These are phyloP conservation scores for Hypomesus transpacificus DNA, from an alignment of 2,113 vertebrate genomes.

Conservation along the genomic window DNA sequence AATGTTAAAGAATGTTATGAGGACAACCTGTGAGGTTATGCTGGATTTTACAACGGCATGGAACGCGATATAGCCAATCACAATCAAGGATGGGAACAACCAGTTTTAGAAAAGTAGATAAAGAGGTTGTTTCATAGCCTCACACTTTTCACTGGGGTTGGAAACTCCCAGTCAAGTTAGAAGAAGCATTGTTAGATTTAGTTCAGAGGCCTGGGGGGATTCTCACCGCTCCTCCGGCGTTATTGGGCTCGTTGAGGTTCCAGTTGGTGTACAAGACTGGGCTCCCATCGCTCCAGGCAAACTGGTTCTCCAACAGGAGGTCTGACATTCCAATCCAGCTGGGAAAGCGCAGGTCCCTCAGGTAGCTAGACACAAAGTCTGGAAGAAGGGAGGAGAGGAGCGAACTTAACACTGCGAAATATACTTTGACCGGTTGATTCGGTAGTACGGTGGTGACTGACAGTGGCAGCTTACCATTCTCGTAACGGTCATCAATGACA, in stretches of 20 bases:
- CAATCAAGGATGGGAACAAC: no score
- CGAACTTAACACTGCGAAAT: not conserved
- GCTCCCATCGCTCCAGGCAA: conserved; percentile 73
- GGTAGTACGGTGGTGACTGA: not conserved
- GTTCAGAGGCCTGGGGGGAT: not conserved
- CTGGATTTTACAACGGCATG: no score
- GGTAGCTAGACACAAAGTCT: conserved; percentile 76
- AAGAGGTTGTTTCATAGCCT: no score
- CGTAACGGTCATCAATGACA: conserved; percentile 69
- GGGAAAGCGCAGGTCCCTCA: conserved; percentile 57
- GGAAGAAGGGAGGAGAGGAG: not conserved
- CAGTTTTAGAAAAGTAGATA: no score
- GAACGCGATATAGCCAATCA: no score
- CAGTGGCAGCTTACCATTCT: conserved; percentile 62
- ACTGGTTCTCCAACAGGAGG: conserved; percentile 61
- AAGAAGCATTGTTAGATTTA: no score
- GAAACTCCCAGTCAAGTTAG: no score
- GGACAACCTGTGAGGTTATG: no score
- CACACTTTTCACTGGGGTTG: no score
- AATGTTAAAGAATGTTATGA: no score
- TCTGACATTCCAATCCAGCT: conserved; percentile 76
- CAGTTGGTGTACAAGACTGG: conserved; percentile 74
- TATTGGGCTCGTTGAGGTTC: conserved; percentile 72
- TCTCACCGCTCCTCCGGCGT: conserved; percentile 60
- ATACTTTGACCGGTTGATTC: not conserved